Evolutionary conservation across 2,888 invertebrate species (phyloP), one percentile per base, ranked within the genome.

Genomic region (Uloborus plumipes): DNA sequence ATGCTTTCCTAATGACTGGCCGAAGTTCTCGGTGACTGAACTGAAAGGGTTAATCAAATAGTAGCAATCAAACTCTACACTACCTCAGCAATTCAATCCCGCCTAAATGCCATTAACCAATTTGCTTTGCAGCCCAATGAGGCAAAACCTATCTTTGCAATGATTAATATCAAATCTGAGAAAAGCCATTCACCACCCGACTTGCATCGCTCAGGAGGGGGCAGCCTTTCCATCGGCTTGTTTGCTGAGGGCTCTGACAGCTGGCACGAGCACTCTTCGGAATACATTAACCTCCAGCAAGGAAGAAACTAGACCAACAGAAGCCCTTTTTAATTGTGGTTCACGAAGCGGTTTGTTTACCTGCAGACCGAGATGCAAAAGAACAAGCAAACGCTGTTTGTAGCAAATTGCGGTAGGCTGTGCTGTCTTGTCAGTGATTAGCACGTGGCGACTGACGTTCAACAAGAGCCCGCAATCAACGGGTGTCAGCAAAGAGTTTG

Each of bases 391-490:
- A 76, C 50, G 76, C 49, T 67, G 62, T 64, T 78, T 39, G 39
- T 39, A 39, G 74, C 49, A 70, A 65, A 74, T 74, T 65, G 79
- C 61, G 64, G 58, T 49, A 51, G 39, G 74, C 22, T 62, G 50
- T 51, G 59, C 13, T 26, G 49, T 39, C 6, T 51, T 73, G 73
- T 67, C 73, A 73, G 70, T 65, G 80, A 81, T 81, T 81, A 81
- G 74, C 53, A 61, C 61, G 49, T 69, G 62, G 66, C 58, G 65
- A 61, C 79, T 69, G 79, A 67, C 73, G 31, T 55, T 61, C 69
- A 73, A 61, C 66, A 73, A 67, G 62, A 62, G 73, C 80, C 64
- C 64, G 75, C 80, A 47, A 65, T 81, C 80, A 81, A 70, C 80
- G 64, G 64, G 65, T 81, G 80, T 81, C 80, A 81, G 74, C 18